Percentiles rank a stretch among this genome's conserved stretches.
Conservation (phyloP, 1,140 invertebrate genomes). For the Caenorhabditis remanei region DNA sequence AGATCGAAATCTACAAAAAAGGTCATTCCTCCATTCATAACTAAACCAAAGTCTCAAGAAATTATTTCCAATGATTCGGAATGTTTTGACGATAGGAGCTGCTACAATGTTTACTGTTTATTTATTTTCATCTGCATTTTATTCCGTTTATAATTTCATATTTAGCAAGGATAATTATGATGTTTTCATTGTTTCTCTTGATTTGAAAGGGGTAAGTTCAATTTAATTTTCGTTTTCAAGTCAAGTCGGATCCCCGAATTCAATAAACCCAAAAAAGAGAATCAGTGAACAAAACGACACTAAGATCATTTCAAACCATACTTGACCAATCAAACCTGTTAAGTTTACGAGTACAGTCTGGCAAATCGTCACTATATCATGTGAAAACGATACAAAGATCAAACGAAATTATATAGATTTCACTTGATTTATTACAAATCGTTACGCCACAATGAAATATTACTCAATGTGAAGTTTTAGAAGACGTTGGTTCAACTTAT, state of each 20-base stretch:
- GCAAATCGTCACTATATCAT: conserved; percentile 9
- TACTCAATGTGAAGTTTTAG: too few species aligned
- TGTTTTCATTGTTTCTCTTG: neutral
- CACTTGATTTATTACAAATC: neutral
- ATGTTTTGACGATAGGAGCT: neutral
- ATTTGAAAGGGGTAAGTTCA: neutral
- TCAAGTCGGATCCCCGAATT: too few species aligned
- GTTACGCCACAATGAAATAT: neutral
- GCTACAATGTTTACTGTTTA: neutral
- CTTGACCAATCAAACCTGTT: neutral
- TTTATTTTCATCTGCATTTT: neutral
- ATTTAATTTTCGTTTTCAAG: neutral
- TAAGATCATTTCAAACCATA: too few species aligned
- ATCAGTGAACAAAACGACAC: too few species aligned
- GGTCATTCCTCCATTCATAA: too few species aligned
- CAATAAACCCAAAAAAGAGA: too few species aligned
- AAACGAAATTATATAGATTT: neutral
- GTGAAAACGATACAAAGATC: conserved; percentile 1
- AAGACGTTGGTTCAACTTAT: too few species aligned
- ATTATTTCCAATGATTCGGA: neutral
- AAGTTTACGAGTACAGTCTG: conserved; percentile 10
- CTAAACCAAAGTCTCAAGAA: too few species aligned
- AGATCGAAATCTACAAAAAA: too few species aligned
- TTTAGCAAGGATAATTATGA: neutral
- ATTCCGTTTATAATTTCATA: neutral